These are phyloP conservation scores for Tyto alba DNA, from an alignment of 2,113 vertebrate genomes.

Conservation along the genomic window DNA sequence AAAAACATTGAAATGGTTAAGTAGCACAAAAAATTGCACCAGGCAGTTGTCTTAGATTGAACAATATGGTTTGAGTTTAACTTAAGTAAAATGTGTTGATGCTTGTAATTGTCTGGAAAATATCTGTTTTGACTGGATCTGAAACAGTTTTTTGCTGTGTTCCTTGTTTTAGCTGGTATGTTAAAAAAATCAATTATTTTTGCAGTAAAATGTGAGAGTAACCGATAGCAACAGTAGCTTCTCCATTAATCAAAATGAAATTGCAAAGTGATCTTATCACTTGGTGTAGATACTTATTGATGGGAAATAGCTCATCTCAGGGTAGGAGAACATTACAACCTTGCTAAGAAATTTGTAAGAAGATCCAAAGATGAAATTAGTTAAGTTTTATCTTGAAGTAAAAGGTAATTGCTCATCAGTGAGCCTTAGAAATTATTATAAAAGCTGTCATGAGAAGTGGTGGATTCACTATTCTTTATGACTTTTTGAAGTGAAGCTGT, in stretches of 20 bases:
- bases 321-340: not conserved
- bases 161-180: not conserved
- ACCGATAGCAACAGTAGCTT: not conserved
- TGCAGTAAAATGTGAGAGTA: not conserved
- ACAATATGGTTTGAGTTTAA: not conserved
- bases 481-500: not conserved
- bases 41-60: not conserved
- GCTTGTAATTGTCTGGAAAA: not conserved
- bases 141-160: not conserved
- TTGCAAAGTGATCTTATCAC: not conserved
- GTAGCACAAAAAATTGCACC: not conserved
- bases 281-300: not conserved
- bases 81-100: not conserved
- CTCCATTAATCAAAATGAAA: slow-evolving; percentile 2
- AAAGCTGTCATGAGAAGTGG: not conserved
- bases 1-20: not conserved
- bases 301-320: not conserved
- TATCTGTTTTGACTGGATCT: not conserved
- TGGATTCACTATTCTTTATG: not conserved
- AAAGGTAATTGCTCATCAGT: not conserved
- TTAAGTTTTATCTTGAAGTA: not conserved
- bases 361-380: not conserved
- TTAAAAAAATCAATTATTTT: not conserved
- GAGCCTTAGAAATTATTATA: not conserved
- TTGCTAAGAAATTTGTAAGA: not conserved